Conservation (phyloP, 1,140 invertebrate genomes). For the Bombus sibiricus region DNA sequence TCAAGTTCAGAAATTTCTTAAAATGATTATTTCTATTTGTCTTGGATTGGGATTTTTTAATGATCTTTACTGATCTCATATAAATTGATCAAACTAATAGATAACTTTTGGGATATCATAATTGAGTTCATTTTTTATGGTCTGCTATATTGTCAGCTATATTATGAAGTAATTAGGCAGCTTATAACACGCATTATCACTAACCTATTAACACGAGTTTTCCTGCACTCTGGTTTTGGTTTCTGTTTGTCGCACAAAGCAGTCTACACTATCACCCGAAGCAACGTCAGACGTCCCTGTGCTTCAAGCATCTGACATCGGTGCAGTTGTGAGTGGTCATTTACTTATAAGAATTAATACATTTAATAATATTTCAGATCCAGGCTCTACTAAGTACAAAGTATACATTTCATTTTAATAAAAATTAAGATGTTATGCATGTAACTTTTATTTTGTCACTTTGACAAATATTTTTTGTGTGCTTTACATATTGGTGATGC, state of each 20-base stretch:
- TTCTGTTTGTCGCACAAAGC: constrained; percentile 79
- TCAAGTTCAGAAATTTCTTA: not conserved
- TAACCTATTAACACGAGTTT: constrained; percentile 77
- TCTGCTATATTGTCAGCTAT: not conserved
- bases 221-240: constrained; percentile 81
- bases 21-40: constrained; percentile 9
- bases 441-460: constrained; percentile 5
- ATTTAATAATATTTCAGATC: constrained; percentile 19
- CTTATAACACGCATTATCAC: constrained; percentile 74
- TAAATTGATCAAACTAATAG: constrained; percentile 16
- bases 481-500: constrained; percentile 54
- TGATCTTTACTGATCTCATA: not conserved
- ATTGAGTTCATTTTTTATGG: not conserved
- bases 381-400: constrained; percentile 15
- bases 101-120: not conserved
- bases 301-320: constrained; percentile 73
- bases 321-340: constrained; percentile 75
- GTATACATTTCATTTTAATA: constrained; percentile 22
- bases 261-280: constrained; percentile 76
- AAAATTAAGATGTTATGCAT: constrained; percentile 10
- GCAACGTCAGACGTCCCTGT: constrained; percentile 69
- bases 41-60: constrained; percentile 16
- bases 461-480: not conserved
- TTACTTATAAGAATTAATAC: constrained; percentile 54
- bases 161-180: constrained; percentile 28